phyloP scores from a whole-genome alignment of 92 coral and sea anemone genomes.

The Heteractis magnifica region DNA sequence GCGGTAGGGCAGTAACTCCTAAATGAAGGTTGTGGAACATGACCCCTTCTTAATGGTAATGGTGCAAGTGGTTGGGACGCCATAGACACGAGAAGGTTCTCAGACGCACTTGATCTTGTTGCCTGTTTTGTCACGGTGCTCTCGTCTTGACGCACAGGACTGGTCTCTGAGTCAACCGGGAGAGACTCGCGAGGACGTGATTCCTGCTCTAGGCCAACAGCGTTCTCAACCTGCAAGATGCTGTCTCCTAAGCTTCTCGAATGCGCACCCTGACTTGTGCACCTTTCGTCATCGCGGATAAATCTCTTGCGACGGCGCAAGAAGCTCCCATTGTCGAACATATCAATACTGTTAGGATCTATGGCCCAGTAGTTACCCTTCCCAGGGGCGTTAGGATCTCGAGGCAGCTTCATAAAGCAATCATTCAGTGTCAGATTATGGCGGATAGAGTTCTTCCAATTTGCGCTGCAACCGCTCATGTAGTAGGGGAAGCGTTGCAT shows the following conservation, averaged over 20 bases:
- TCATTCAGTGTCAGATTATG: conserved; percentile 95
- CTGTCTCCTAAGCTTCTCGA: neutral
- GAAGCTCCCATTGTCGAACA: conserved; percentile 94
- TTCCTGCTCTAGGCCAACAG: neutral
- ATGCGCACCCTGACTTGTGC: neutral
- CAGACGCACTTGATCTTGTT: neutral
- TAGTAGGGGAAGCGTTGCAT: conserved; percentile 72
- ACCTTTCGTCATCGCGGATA: conserved; percentile 31
- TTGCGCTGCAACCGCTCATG: conserved; percentile 50
- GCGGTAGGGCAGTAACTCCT: neutral
- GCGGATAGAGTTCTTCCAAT: conserved; percentile 91
- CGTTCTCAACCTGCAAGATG: neutral
- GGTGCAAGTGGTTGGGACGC: neutral
- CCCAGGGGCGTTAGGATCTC: conserved; percentile 59
- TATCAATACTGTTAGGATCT: conserved; percentile 71
- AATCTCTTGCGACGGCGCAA: conserved; percentile 81
- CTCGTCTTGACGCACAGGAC: neutral
- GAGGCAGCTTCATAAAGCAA: conserved; percentile 80
- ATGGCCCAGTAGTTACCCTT: conserved; percentile 87
- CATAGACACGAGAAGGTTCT: neutral
- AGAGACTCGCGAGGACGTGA: neutral
- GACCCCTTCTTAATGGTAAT: neutral
- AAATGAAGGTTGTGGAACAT: neutral
- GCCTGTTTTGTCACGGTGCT: neutral
- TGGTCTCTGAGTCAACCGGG: neutral